These are phyloP conservation scores for Chloroclystis v-ata DNA, from an alignment of 2,888 invertebrate species.

Conservation along the genomic window DNA sequence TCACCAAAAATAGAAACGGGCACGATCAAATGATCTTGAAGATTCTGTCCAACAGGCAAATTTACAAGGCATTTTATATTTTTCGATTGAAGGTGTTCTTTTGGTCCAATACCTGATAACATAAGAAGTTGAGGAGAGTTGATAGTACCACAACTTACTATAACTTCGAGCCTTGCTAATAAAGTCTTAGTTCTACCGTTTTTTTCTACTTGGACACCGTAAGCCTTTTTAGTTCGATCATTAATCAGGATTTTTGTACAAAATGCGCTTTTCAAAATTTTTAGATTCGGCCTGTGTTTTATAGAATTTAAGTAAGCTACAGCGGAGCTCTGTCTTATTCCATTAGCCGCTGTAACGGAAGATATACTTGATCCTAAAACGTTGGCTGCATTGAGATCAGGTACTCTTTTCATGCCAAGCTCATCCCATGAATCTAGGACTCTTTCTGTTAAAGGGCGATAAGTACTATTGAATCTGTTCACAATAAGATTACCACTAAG, in stretches of 20 bases:
- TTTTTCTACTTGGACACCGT: constrained; percentile 55
- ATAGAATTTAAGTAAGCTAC: constrained; percentile 12
- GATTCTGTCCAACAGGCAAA: constrained; percentile 69
- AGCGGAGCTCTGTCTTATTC: constrained; percentile 41
- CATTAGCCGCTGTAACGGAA: constrained; percentile 55
- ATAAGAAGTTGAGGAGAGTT: constrained; percentile 72
- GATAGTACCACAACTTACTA: constrained; percentile 66
- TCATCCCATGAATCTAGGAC: background rate
- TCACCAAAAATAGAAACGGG: constrained; percentile 53
- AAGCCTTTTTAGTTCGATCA: constrained; percentile 43
- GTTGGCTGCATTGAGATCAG: constrained; percentile 57
- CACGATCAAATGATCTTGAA: constrained; percentile 72
- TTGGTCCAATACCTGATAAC: constrained; percentile 73
- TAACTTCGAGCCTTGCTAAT: constrained; percentile 59
- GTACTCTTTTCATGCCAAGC: constrained; percentile 3
- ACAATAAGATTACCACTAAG: constrained; percentile 62
- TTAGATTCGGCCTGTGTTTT: constrained; percentile 30
- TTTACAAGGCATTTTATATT: constrained; percentile 55
- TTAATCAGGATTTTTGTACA: constrained; percentile 73
- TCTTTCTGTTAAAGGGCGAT: constrained; percentile 38
- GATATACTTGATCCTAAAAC: constrained; percentile 71
- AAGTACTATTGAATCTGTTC: constrained; percentile 62
- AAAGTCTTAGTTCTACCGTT: constrained; percentile 28
- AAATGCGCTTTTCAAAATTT: constrained; percentile 62
- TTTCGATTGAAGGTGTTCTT: constrained; percentile 47